These are phyloP conservation scores for Caenorhabditis sp. DNA, from an alignment of 2,888 invertebrate genomes.

Conservation along the genomic window DNA sequence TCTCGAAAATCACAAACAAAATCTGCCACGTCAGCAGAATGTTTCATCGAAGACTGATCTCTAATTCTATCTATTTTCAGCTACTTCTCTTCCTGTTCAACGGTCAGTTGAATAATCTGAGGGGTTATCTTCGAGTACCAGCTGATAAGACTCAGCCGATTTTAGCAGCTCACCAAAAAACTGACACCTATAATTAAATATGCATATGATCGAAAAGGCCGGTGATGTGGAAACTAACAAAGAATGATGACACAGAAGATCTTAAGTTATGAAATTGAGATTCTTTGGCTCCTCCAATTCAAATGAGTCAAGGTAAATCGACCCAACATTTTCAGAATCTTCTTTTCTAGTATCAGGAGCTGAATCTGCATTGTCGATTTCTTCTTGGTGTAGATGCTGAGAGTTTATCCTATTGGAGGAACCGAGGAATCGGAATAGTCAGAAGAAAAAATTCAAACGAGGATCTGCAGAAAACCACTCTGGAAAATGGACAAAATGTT, in stretches of 20 bases:
- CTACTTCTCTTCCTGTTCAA: neutral
- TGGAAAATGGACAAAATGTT: neutral
- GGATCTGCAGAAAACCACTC: neutral
- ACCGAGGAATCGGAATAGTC: too few relatives aligned
- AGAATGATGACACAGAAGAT: neutral
- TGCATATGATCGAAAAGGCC: slow-evolving; percentile 13
- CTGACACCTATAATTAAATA: slow-evolving; percentile 18
- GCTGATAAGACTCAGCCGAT: slow-evolving; percentile 35
- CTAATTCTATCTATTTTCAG: slow-evolving; percentile 15
- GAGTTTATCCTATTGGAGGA: too few relatives aligned
- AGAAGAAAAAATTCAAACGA: neutral
- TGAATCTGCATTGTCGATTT: too few relatives aligned
- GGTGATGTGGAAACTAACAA: neutral
- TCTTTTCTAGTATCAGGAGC: too few relatives aligned
- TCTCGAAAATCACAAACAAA: neutral
- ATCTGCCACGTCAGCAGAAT: neutral
- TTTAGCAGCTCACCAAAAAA: slow-evolving; percentile 23
- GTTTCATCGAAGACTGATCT: neutral
- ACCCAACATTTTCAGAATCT: too few relatives aligned
- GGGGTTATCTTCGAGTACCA: slow-evolving; percentile 20
- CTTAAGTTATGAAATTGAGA: neutral
- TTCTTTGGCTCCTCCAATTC: too few relatives aligned
- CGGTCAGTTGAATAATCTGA: slow-evolving; percentile 10
- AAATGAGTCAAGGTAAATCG: too few relatives aligned
- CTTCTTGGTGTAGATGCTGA: too few relatives aligned